Evolutionary conservation across 2,888 invertebrate genomes (phyloP).

Genomic region (Euzophera pinguis): DNA sequence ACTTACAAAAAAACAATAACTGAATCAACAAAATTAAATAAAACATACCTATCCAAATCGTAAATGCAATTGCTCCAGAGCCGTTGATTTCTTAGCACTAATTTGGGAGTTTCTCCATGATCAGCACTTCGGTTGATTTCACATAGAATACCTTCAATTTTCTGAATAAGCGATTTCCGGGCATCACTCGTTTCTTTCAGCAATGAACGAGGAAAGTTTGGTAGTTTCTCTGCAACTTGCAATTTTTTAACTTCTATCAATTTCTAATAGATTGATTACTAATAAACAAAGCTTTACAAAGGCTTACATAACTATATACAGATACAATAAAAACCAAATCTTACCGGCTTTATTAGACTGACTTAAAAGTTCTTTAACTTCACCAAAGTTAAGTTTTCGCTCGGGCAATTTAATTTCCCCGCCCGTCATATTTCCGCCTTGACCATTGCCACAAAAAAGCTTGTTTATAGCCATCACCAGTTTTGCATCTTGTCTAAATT

Average conservation of each 20-base stretch:
- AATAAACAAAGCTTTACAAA: too few species aligned
- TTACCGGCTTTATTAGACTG: conserved; percentile 19
- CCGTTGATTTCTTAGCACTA: conserved; percentile 64
- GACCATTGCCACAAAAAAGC: conserved; percentile 36
- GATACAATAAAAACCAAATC: not conserved
- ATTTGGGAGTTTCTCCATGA: conserved; percentile 50
- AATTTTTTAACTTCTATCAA: not conserved
- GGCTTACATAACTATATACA: too few species aligned
- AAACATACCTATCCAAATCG: conserved; percentile 66
- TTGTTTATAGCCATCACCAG: conserved; percentile 60
- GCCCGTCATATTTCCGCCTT: conserved; percentile 19
- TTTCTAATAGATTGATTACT: too few species aligned
- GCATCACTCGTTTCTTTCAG: conserved; percentile 38
- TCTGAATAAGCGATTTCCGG: conserved; percentile 48
- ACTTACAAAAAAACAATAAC: too few species aligned
- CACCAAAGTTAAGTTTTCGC: conserved; percentile 56
- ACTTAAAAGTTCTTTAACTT: conserved; percentile 53
- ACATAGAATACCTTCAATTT: conserved; percentile 64
- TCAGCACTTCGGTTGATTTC: conserved; percentile 62
- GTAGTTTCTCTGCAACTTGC: conserved; percentile 28
- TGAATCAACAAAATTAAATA: not conserved
- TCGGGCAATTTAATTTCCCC: conserved; percentile 45
- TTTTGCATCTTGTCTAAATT: conserved; percentile 59
- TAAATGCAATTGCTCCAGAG: conserved; percentile 77
- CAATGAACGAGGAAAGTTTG: conserved; percentile 23